Evolutionary conservation across 1,140 invertebrate species (phyloP).

Genomic region (Bombus superbus): DNA sequence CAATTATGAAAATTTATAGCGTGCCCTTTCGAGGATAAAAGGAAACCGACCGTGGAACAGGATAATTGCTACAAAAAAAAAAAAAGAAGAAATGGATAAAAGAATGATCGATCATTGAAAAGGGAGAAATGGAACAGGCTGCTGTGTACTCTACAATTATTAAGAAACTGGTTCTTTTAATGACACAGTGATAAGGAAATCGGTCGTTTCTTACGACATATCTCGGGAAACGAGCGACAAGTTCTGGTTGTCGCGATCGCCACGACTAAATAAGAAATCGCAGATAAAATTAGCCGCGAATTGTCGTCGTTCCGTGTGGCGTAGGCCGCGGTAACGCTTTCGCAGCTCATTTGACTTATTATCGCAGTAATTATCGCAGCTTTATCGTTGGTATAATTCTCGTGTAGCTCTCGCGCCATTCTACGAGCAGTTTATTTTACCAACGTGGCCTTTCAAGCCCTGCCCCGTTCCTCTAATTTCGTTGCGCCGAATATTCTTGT

Average conservation of each 20-base stretch:
- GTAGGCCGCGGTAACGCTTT: not conserved
- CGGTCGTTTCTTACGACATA: too few relatives aligned
- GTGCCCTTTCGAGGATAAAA: not conserved
- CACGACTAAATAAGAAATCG: constrained; percentile 1
- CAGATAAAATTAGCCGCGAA: constrained; percentile 19
- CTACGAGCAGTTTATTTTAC: constrained; percentile 27
- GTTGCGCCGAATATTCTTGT: constrained; percentile 34
- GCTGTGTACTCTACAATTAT: not conserved
- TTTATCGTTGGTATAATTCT: constrained; percentile 17
- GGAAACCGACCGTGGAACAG: not conserved
- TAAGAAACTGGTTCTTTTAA: constrained; percentile 7
- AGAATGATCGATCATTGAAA: not conserved
- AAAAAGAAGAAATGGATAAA: too few relatives aligned
- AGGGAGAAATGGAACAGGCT: not conserved
- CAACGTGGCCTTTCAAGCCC: not conserved
- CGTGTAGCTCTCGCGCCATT: not conserved
- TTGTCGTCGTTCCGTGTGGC: not conserved
- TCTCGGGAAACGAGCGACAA: not conserved
- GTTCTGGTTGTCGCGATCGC: not conserved
- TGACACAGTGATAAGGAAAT: not conserved
- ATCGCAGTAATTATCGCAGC: constrained; percentile 43
- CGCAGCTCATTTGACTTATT: constrained; percentile 48
- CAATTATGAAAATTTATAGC: not conserved
- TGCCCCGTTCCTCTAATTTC: constrained; percentile 41
- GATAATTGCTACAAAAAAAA: not conserved